These are phyloP conservation scores for Epizoanthus fatuus DNA, from an alignment of 92 coral and sea anemone genomes.

Conservation along the genomic window DNA sequence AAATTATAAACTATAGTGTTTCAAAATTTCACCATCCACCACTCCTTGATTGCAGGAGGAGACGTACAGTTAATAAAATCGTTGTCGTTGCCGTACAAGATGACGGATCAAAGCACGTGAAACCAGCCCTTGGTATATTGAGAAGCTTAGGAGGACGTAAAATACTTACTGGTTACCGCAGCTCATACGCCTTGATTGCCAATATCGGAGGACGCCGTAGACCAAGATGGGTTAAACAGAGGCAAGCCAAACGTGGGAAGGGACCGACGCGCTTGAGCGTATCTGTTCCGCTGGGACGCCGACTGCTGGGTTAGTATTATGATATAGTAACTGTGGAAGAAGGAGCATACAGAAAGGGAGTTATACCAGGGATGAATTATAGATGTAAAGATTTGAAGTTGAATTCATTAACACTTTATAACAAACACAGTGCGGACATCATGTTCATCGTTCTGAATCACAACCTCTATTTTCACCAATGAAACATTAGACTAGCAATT, in stretches of 20 bases:
- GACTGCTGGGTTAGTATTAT: not conserved
- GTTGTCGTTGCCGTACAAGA: constrained; percentile 36
- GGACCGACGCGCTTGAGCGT: constrained; percentile 5
- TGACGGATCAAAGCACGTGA: constrained; percentile 19
- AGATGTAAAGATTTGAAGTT: too few relatives aligned
- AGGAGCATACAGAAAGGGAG: too few relatives aligned
- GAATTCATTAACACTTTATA: too few relatives aligned
- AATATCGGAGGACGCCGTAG: constrained; percentile 33
- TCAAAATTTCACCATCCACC: too few relatives aligned
- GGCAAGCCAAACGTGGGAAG: constrained; percentile 2
- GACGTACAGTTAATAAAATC: constrained; percentile 7
- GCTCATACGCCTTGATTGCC: constrained; percentile 3
- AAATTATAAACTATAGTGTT: too few relatives aligned
- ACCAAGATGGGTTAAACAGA: constrained; percentile 11
- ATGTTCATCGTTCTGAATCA: too few relatives aligned
- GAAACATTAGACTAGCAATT: too few relatives aligned
- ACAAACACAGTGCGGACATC: too few relatives aligned
- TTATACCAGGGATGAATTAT: too few relatives aligned
- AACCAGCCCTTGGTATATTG: constrained; percentile 9
- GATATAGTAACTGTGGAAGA: not conserved
- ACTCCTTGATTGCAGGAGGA: not conserved
- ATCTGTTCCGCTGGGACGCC: constrained; percentile 24
- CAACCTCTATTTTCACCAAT: too few relatives aligned
- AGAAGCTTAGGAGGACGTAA: constrained; percentile 27
- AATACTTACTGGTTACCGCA: not conserved